These are phyloP conservation scores for Pluvianellus socialis DNA, from an alignment of 2,113 vertebrate species.

Conservation along the genomic window DNA sequence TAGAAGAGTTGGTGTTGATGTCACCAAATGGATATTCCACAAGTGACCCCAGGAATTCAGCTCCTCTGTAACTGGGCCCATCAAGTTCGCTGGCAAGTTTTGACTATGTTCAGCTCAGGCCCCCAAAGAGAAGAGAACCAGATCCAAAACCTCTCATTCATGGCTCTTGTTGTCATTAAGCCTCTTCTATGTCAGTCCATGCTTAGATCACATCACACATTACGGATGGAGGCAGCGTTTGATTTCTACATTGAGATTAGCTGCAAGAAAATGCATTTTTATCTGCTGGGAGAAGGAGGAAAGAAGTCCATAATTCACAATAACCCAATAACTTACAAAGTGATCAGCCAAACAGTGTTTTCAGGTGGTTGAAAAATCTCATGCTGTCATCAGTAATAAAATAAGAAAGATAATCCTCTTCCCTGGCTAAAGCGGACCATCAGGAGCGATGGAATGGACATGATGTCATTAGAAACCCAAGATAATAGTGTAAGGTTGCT, in stretches of 20 bases:
- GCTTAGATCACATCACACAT: background rate
- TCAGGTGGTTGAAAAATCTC: constrained; percentile 35
- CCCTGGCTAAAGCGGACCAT: background rate
- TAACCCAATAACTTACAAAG: constrained; percentile 39
- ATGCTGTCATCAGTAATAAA: constrained; percentile 45
- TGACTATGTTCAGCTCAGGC: background rate
- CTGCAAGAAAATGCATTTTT: constrained; percentile 27
- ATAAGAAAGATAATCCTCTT: constrained; percentile 46
- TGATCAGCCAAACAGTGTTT: constrained; percentile 10
- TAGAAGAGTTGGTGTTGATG: background rate
- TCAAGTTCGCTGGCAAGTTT: background rate
- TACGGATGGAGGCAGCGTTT: background rate
- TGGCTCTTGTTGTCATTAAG: background rate
- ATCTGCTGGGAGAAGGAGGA: constrained; percentile 33
- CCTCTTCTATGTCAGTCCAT: background rate
- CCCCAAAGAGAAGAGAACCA: background rate
- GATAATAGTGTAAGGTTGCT: background rate
- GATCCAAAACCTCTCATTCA: background rate
- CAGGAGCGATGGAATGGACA: constrained; percentile 8
- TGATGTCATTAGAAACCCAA: constrained; percentile 31
- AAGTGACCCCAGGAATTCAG: background rate
- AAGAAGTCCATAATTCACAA: constrained; percentile 32
- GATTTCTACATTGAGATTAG: background rate
- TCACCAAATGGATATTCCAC: background rate
- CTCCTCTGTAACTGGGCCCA: background rate